phyloP scores from a whole-genome alignment of 2,888 invertebrate species.

The Autographa pulchrina region DNA sequence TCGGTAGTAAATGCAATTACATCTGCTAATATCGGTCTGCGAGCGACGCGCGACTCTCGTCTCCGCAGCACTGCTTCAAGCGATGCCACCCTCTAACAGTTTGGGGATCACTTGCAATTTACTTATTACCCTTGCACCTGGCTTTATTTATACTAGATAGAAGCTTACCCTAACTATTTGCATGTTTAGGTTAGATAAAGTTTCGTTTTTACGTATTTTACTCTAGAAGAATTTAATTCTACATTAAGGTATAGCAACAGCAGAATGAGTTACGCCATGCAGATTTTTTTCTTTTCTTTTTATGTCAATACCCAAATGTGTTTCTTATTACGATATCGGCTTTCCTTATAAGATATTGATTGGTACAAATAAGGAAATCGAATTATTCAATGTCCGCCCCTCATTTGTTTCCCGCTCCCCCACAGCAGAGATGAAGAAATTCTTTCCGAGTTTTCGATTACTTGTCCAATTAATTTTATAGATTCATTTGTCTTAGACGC shows the following conservation, averaged over 20 bases:
- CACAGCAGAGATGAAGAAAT: conserved; percentile 87
- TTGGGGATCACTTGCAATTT: conserved; percentile 80
- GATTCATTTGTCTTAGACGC: conserved; percentile 87
- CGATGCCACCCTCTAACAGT: conserved; percentile 81
- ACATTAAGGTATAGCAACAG: conserved; percentile 26
- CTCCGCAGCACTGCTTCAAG: conserved; percentile 68
- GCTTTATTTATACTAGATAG: conserved; percentile 68
- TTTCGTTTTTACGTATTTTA: not conserved
- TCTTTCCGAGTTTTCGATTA: conserved; percentile 90
- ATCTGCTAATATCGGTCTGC: conserved; percentile 87
- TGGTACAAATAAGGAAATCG: conserved; percentile 89
- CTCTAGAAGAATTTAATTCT: not conserved
- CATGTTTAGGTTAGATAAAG: conserved; percentile 9
- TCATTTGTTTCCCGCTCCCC: conserved; percentile 88
- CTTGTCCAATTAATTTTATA: conserved; percentile 90
- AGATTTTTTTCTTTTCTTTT: conserved; percentile 46
- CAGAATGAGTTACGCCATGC: conserved; percentile 23
- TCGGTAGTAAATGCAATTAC: conserved; percentile 88
- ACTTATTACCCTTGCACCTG: conserved; percentile 78
- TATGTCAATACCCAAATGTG: conserved; percentile 68
- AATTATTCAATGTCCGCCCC: conserved; percentile 90
- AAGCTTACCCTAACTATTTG: not conserved
- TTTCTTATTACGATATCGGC: conserved; percentile 75
- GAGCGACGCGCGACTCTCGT: conserved; percentile 69
- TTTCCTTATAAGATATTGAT: conserved; percentile 87